Evolutionary conservation across 92 coral and sea anemone species (phyloP).

Genomic region (Paragorgia papillata): DNA sequence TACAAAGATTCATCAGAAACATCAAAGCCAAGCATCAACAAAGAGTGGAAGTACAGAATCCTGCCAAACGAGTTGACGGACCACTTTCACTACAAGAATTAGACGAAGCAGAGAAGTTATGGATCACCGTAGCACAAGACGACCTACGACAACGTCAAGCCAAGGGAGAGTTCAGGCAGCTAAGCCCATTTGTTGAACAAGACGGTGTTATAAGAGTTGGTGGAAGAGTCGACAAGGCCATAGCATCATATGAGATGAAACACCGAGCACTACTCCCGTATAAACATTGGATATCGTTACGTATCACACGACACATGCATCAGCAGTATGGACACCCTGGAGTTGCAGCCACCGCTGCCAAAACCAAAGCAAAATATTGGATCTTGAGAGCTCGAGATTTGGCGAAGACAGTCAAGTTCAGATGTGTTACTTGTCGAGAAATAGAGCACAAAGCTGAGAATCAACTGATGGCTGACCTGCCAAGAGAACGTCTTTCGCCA

Average conservation of each 20-base stretch:
- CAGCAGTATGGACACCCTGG: conserved; percentile 47
- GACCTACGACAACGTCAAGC: conserved; percentile 6
- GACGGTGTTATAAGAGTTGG: conserved; percentile 39
- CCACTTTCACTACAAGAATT: conserved; percentile 37
- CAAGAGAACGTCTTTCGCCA: conserved; percentile 47
- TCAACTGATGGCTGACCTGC: conserved; percentile 59
- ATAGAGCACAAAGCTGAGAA: conserved; percentile 39
- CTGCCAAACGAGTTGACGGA: background rate
- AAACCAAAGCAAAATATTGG: conserved; percentile 52
- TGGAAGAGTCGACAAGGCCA: conserved; percentile 45
- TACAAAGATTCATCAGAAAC: background rate
- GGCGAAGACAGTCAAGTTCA: conserved; percentile 49
- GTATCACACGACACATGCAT: conserved; percentile 38
- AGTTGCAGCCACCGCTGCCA: conserved; percentile 55
- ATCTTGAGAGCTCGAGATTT: conserved; percentile 50
- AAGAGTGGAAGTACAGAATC: too few relatives aligned
- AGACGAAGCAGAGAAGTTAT: conserved; percentile 31
- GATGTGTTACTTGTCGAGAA: conserved; percentile 50
- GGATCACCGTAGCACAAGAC: conserved; percentile 34
- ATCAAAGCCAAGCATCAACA: background rate
- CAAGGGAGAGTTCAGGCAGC: conserved; percentile 41
- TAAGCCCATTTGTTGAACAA: conserved; percentile 40
- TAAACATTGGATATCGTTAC: conserved; percentile 27
- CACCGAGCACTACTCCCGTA: conserved; percentile 32
- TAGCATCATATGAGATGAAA: conserved; percentile 13